Conservation (phyloP, 2,113 vertebrate genomes). For the Chinchilla lanigera region DNA sequence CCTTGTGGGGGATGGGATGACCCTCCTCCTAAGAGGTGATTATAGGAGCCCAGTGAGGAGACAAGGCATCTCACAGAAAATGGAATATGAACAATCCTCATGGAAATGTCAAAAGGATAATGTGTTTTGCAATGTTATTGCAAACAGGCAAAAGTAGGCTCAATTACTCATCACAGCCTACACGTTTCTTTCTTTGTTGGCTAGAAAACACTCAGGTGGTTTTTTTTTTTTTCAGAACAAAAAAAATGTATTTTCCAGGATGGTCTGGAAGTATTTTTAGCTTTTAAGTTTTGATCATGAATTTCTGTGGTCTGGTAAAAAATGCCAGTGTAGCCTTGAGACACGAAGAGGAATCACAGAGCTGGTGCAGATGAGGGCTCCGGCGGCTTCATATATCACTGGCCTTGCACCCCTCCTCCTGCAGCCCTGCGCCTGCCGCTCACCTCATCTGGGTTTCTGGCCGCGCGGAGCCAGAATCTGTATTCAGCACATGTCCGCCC, state of each 20-base stretch:
- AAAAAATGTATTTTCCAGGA: slow-evolving; percentile 26
- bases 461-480: slow-evolving; percentile 63
- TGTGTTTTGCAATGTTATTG: slow-evolving; percentile 71
- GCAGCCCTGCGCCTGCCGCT: slow-evolving; percentile 32
- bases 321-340: slow-evolving; percentile 59
- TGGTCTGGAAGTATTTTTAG: slow-evolving; percentile 11
- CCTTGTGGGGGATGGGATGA: slow-evolving; percentile 14
- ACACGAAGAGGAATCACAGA: slow-evolving; percentile 1
- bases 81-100: slow-evolving; percentile 34
- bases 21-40: slow-evolving; percentile 58
- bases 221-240: slow-evolving; percentile 62
- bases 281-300: slow-evolving; percentile 71
- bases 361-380: neutral
- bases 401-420: neutral
- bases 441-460: slow-evolving; percentile 46
- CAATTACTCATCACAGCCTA: slow-evolving; percentile 70
- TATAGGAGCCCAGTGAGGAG: slow-evolving; percentile 26
- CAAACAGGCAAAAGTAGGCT: slow-evolving; percentile 73
- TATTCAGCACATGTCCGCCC: neutral
- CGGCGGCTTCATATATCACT: neutral
- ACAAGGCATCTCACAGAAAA: slow-evolving; percentile 48
- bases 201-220: slow-evolving; percentile 59
- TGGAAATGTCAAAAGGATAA: slow-evolving; percentile 72
- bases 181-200: slow-evolving; percentile 50
- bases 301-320: slow-evolving; percentile 32